Conservation (phyloP, 2,113 vertebrate genomes). For the Eulemur macaco region DNA sequence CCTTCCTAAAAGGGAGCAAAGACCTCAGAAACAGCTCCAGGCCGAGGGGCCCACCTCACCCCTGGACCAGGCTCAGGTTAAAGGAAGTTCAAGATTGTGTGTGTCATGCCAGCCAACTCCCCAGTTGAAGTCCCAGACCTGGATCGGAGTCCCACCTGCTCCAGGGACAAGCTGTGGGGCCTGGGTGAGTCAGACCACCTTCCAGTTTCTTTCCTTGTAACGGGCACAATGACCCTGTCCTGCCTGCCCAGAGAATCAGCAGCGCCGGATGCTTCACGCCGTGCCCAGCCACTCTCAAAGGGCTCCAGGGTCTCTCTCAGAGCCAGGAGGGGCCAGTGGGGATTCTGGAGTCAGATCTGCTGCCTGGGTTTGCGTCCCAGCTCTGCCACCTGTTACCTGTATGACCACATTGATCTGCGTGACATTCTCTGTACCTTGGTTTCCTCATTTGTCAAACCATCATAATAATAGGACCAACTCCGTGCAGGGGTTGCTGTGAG, state of each 20-base stretch:
- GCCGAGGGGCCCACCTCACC: neutral
- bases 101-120: neutral
- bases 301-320: neutral
- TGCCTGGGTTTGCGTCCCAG: rapidly evolving
- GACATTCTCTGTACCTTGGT: neutral
- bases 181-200: neutral
- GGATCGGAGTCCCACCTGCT: neutral
- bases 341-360: neutral
- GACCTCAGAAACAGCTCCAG: neutral
- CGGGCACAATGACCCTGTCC: neutral
- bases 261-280: rapidly evolving
- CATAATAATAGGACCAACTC: neutral
- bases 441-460: neutral
- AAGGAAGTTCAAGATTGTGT: neutral
- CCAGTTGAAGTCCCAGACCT: neutral
- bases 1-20: neutral
- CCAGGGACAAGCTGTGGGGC: neutral
- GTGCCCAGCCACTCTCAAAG: neutral
- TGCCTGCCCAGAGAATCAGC: neutral
- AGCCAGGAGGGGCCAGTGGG: neutral
- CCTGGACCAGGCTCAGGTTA: neutral
- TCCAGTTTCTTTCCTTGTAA: neutral
- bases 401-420: neutral
- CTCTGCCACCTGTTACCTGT: neutral
- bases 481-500: neutral